Base-by-base conservation (phyloP, 2,113 vertebrate genomes). In the Mus spicilegus region DNA sequence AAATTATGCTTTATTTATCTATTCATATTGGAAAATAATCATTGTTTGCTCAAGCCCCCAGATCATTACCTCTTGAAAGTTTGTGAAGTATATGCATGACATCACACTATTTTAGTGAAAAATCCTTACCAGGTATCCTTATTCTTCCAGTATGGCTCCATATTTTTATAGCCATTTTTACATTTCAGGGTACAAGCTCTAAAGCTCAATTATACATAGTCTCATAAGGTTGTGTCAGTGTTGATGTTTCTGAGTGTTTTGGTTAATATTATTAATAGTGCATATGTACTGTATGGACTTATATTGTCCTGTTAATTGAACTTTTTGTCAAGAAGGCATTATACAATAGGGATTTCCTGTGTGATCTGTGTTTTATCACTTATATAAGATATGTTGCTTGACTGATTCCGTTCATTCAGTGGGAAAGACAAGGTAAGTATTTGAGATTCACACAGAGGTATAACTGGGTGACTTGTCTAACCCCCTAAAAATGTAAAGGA, bases 1-100 rank as follows among this genome's bases (percentile, higher is more conserved):
- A 46, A 87, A 89, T 87, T 92, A 76, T 6, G 67, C 67, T 85
- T 95, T 89, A 95, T 93, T 96, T 95, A 72, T 54, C 49, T 39
- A 77, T 36, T 81, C 89, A 91, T 4, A 20, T 63, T 56, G 51
- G 39, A 87, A 90, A 33, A 93, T 91, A 80, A 87, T 84, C 26
- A 75, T 95, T 95, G 75, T 93, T 91, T 91, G 73, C 92, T 95
- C 54, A 91, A 94, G 49, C 49, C 1, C 81, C 67, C 0, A 0
- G 92, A 75, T 56, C 46, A 58, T 88, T 95, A 72, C 39, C 36
- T 95, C 88, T 70, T 90, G 46, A 87, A 63, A 95, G 82, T 56
- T 91, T 87, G 51, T n/a, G 42, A 89, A 36, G 5, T 63, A 85
- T 0, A 0, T n/a, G n/a, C 89, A 17, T 95, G 73, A 84, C 95